Evolutionary conservation across 2,113 vertebrate genomes (phyloP).

Genomic region (Maccullochella peelii): DNA sequence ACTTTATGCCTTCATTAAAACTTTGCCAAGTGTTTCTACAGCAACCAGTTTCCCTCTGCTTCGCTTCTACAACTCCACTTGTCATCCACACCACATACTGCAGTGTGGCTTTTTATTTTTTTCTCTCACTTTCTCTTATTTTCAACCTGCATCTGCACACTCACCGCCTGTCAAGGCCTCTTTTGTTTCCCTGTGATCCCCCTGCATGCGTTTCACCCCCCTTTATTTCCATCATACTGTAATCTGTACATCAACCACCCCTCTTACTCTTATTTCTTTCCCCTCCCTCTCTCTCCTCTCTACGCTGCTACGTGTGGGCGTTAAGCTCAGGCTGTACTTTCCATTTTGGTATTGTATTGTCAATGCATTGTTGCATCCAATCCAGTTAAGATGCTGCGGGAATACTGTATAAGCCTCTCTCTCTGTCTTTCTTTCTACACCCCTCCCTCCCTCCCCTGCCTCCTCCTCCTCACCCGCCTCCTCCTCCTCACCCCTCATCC

Average conservation of each 20-base stretch:
- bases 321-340: conserved; percentile 81
- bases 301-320: conserved; percentile 76
- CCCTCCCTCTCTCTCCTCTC: conserved; percentile 30
- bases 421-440: conserved; percentile 27
- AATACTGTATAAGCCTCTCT: conserved; percentile 77
- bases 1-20: conserved; percentile 82
- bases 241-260: conserved; percentile 60
- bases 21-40: conserved; percentile 80
- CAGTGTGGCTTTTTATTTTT: conserved; percentile 14
- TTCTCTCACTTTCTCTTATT: conserved; percentile 9
- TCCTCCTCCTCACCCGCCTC: not conserved
- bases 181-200: conserved; percentile 10
- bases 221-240: conserved; percentile 30
- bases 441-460: conserved; percentile 13
- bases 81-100: conserved; percentile 43
- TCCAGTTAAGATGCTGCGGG: conserved; percentile 80
- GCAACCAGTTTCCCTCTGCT: conserved; percentile 68
- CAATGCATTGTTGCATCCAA: conserved; percentile 83
- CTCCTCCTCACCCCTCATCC: conserved; percentile 29
- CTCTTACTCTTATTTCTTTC: conserved; percentile 1
- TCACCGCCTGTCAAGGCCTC: not conserved
- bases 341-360: conserved; percentile 83
- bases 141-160: conserved; percentile 32
- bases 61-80: conserved; percentile 44
- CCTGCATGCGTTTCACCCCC: not conserved